Evolutionary conservation across 1,140 invertebrate genomes (phyloP), one percentile per base, ranked within the genome.

Genomic region (Scaptomyza montana): DNA sequence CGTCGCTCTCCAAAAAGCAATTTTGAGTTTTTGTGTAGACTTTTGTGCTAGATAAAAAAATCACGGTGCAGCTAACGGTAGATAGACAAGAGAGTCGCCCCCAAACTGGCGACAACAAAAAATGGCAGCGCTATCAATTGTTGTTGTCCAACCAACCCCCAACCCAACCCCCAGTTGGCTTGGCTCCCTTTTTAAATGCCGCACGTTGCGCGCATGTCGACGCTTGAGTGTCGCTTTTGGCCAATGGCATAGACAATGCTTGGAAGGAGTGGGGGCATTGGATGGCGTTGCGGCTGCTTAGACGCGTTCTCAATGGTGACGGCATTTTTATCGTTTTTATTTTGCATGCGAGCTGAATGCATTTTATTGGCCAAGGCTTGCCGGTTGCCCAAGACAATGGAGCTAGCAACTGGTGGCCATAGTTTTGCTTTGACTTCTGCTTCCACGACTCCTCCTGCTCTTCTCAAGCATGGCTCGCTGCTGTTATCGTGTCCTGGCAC

Each of bases 161-260:
- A n/a, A 39, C 43, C n/a, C 46, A n/a, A 1, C 12, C 39, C 9
- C 21, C 3, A 41, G 16, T 16, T 16, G 16, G 12, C 25, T 36
- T 8, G 43, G 49, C 36, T 12, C 30, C 67, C 51, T 51, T 46
- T 49, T 64, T 46, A 41, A 47, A 47, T 60, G 19, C 36, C 39
- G 9, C 1, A 28, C 60, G 66, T 55, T 82, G 79, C 84, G 84
- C 84, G 84, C 84, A 89, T 89, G 84, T 85, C 84, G 85, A 84
- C 68, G 53, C 63, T 59, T 46, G 54, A 13, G 16, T 64, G 64
- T 33, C 64, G 65, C 66, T 76, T 36, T 89, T 78, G 84, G 87
- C 84, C 84, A 89, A 89, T 89, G 77, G 79, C 84, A 80, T 84
- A 89, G 78, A 89, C 84, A 89, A 84, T 80, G 78, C 84, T 53